Evolutionary conservation across 1,140 invertebrate species (phyloP), one percentile per base, ranked within the genome.

Genomic region (Neodiprion fabricii): DNA sequence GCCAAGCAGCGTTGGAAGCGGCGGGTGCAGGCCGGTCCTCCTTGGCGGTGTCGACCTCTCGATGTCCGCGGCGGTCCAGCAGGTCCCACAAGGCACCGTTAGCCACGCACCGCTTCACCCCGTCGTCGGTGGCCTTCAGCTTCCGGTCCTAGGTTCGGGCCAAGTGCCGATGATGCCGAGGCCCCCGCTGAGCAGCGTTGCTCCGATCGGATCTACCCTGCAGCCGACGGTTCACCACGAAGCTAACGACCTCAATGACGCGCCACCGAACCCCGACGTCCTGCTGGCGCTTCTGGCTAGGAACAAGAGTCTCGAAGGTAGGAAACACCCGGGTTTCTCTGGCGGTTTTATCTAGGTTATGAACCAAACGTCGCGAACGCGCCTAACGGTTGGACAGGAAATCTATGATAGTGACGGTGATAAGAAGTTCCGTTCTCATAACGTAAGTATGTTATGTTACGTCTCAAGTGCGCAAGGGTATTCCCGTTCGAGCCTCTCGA

Each of bases 301-400:
- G 82, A 97, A 96, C 87, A 96, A 96, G 86, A 93, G 93, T 76
- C 89, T 96, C 10, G 95, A 96, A 95, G 95, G 96, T 96, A 90
- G 88, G 89, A 82, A 69, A 40, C 28, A 40, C 2, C 1, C 5
- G 2, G 28, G 28, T 40, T 40, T 40, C 5, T 2, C 66, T 49
- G 71, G 71, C 72, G 68, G 75, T 74, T 74, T 76, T 70, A 76
- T 76, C 68, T 70, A 73, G 71, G 74, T 40, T 40, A 1, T 40
- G 17, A 40, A 40, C 28, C 28, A 40, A 3, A 40, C 28, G 28
- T 40, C 1, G 61, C 69, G 72, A 53, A 68, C 74, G 71, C 69
- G 47, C 67, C 49, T 49, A 67, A 10, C 65, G 0, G 17, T 65
- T 65, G 12, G 61, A 14, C 12, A 65, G 17, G 61, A 65, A 65